Conservation (phyloP, 2,113 vertebrate species). For the Prunella himalayana region DNA sequence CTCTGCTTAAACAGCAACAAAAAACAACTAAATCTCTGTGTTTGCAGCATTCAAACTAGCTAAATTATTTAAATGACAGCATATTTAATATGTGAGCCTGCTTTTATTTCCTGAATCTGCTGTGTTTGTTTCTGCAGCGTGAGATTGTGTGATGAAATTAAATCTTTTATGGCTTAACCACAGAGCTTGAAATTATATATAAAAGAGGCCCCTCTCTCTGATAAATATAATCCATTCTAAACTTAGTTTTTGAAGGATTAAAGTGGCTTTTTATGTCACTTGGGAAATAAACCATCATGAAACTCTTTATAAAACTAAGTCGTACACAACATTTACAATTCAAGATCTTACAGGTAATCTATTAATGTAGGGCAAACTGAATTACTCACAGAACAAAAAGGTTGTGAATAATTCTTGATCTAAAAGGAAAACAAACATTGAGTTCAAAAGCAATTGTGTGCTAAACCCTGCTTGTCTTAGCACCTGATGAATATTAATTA, state of each 20-base stretch:
- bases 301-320: background rate
- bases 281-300: background rate
- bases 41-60: background rate
- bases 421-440: background rate
- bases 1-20: background rate
- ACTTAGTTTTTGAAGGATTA: background rate
- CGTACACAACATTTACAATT: background rate
- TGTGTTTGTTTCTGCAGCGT: background rate
- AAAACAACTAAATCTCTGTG: background rate
- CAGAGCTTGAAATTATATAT: background rate
- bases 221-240: background rate
- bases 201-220: background rate
- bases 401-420: background rate
- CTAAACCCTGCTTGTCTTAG: background rate
- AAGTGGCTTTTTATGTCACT: background rate
- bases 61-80: background rate
- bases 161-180: background rate
- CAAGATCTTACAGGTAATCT: background rate
- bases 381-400: background rate
- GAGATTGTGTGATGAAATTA: background rate
- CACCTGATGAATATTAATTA: background rate
- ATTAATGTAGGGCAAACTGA: background rate
- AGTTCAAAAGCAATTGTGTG: background rate
- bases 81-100: background rate
- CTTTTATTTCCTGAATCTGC: background rate